Conservation (phyloP, 2,888 invertebrate species). For the Oxyteleia sp. region DNA sequence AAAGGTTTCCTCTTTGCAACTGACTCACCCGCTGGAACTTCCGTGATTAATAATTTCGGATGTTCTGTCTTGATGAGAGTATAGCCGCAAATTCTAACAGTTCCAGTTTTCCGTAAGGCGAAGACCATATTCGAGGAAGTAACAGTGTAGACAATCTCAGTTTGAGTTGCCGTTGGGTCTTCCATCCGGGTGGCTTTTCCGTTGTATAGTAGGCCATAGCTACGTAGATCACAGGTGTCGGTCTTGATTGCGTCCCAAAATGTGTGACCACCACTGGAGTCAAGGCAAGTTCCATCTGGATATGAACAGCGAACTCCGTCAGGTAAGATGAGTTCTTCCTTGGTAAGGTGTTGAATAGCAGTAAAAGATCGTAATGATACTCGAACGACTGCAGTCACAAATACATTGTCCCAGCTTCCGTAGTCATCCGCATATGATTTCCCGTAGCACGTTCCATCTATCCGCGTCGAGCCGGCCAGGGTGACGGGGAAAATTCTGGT, state of each 20-base stretch:
- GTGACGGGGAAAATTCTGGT: not conserved
- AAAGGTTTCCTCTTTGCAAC: not conserved
- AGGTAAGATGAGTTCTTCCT: not conserved
- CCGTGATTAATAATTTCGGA: slow-evolving; percentile 57
- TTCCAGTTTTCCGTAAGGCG: slow-evolving; percentile 50
- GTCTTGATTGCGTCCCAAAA: slow-evolving; percentile 14
- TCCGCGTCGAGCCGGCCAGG: not conserved
- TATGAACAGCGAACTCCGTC: slow-evolving; percentile 40
- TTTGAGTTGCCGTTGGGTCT: no score
- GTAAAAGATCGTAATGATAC: not conserved
- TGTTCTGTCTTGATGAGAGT: slow-evolving; percentile 54
- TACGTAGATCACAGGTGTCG: slow-evolving; percentile 34
- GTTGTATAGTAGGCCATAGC: slow-evolving; percentile 71
- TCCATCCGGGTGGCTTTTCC: slow-evolving; percentile 47
- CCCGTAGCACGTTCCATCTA: not conserved
- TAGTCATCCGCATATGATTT: not conserved
- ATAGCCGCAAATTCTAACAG: slow-evolving; percentile 27
- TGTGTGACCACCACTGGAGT: not conserved
- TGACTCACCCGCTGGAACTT: not conserved
- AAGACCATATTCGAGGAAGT: slow-evolving; percentile 61
- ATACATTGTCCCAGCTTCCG: not conserved
- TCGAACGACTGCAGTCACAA: not conserved
- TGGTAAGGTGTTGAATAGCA: not conserved
- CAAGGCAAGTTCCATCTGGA: slow-evolving; percentile 1
- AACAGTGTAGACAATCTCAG: slow-evolving; percentile 58